Base-by-base conservation (phyloP, 2,888 invertebrate species). In the Diaprepes abbreviatus region DNA sequence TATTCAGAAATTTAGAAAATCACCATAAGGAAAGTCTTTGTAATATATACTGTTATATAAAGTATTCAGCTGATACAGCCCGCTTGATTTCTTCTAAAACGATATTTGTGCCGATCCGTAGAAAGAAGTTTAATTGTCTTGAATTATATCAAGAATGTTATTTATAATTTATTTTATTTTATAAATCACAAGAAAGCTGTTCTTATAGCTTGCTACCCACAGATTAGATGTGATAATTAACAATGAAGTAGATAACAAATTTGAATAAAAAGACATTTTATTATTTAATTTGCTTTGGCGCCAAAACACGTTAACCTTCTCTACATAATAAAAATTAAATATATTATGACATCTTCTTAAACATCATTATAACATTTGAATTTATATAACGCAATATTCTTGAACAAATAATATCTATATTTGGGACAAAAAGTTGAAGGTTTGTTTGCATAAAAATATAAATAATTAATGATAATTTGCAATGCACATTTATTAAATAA, bases 321-420 rank as follows among this genome's bases (percentile, higher is more conserved):
- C 9, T 1, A 24, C 4, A 12, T 24, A 45, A 12, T 45, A 12
- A 19, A 24, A 45, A 50, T n/a, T 17, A 10, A 50, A 50, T 16
- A 28, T 28, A 28, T 50, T 50, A 28, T 50, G 48, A 50, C 48
- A 50, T 50, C 28, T 16, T 16, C 28, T 5, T 50, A 31, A 50
- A 14, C 28, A 28, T 50, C 16, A 0, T 28, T 28, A 14, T 2
- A 50, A 50, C 48, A 28, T 50, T 12, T 43, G 0, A 14, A 12
- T 48, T 31, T 28, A 12, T 14, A 50, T 50, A 24, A 50, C 28
- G 28, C 24, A 50, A 50, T n/a, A 31, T 28, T 50, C 28, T 28
- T 28, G 3, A 50, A 24, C 24, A 50, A 50, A 28, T 48, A 48
- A 48, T 43, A 43, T 43, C 12, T 24, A 48, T 14, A 48, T 28